Evolutionary conservation across 2,113 vertebrate species (phyloP).

Genomic region (Cynoglossus semilaevis): DNA sequence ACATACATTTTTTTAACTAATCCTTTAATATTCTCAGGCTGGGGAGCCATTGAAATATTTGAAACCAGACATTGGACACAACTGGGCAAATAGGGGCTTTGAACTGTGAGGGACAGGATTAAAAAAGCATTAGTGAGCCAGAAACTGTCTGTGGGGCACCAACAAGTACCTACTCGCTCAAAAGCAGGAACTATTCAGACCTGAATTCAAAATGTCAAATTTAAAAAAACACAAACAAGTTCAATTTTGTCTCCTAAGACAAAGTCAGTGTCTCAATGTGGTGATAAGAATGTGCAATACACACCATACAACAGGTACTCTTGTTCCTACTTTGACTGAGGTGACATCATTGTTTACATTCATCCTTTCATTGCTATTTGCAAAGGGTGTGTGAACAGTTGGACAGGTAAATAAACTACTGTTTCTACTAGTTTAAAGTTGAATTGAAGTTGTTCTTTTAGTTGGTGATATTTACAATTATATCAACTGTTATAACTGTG

Average conservation of each 20-base stretch:
- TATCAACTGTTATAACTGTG: neutral
- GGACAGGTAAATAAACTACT: conserved; percentile 25
- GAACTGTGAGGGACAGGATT: conserved; percentile 54
- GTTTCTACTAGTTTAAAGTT: neutral
- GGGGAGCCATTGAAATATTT: conserved; percentile 40
- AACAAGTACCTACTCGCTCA: conserved; percentile 2
- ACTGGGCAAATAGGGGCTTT: conserved; percentile 38
- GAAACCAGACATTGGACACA: conserved; percentile 39
- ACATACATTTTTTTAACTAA: conserved; percentile 66
- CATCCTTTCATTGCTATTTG: conserved; percentile 23
- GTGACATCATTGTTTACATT: conserved; percentile 19
- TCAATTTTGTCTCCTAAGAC: no score
- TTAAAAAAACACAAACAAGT: no score
- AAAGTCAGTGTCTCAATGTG: neutral
- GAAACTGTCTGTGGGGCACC: conserved; percentile 4
- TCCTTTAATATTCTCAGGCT: conserved; percentile 54
- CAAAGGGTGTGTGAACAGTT: conserved; percentile 23
- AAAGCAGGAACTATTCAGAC: conserved; percentile 6
- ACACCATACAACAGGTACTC: neutral
- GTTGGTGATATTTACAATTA: no score
- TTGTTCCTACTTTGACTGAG: neutral
- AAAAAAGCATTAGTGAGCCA: conserved; percentile 45
- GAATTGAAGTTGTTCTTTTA: no score
- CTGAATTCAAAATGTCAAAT: conserved; percentile 2
- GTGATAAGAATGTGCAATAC: neutral